Evolutionary conservation across 2,888 invertebrate genomes (phyloP), one percentile per base, ranked within the genome.

Genomic region (Napeogenes sylphis): DNA sequence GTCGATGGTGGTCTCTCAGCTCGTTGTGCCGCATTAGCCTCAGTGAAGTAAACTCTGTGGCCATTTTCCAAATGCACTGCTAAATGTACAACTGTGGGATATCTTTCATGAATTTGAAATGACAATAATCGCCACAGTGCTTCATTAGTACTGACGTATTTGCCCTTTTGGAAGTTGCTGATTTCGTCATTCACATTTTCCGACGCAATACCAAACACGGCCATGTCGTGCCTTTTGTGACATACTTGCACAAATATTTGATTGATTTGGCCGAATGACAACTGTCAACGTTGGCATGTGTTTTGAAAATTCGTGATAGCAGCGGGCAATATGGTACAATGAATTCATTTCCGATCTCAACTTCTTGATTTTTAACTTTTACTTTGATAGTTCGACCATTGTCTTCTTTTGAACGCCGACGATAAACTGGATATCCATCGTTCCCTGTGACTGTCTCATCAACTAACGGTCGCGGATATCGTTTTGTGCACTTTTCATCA

Each of bases 181-280:
- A 74, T 69, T 70, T 71, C 69, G 66, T 72, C 67, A 68, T 69
- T 70, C 46, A 68, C 64, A 73, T 75, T 76, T 60, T 63, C 68
- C 59, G 65, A 64, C 65, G 63, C 69, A 55, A 76, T 63, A 66
- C 71, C 73, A 70, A 78, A 75, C 56, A 76, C 72, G 62, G 80
- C 77, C 78, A 78, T 77, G 66, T 82, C 80, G 65, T 78, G 63
- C 62, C 81, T 78, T 85, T 85, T 58, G 74, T 81, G 33, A 86
- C 77, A 71, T 86, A 87, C 70, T 84, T 73, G 68, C 69, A 70
- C 42, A 68, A 57, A 62, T 70, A 72, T 67, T 72, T 70, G 42
- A 68, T 61, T 45, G 70, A 69, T 67, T 71, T 70, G 53, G 55
- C 70, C 58, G 69, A 69, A 68, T 71, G 65, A 60, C 69, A 73